Evolutionary conservation across 2,888 invertebrate genomes (phyloP).

Genomic region (Oscheius onirici): DNA sequence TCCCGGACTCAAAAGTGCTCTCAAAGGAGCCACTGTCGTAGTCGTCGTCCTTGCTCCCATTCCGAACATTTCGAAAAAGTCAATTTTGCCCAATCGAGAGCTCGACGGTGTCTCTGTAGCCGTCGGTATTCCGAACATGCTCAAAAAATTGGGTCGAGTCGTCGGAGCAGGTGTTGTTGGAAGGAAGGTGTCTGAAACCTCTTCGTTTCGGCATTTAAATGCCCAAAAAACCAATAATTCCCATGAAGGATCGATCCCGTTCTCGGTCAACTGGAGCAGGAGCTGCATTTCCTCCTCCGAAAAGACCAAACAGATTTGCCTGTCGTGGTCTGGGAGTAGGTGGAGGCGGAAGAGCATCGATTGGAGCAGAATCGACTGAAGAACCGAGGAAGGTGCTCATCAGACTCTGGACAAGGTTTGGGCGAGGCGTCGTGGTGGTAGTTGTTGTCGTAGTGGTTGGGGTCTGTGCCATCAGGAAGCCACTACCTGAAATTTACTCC

Average conservation of each 20-base stretch:
- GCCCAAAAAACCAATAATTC: conserved; percentile 19
- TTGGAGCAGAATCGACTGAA: conserved; percentile 21
- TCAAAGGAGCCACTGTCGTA: conserved; percentile 44
- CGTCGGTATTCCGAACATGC: conserved; percentile 29
- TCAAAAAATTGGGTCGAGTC: conserved; percentile 9
- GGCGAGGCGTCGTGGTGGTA: conserved; percentile 43
- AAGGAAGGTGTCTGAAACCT: conserved; percentile 14
- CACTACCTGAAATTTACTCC: conserved; percentile 19
- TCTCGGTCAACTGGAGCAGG: conserved; percentile 5
- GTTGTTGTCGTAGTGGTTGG: conserved; percentile 50
- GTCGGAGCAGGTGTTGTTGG: conserved; percentile 29
- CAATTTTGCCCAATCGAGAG: conserved; percentile 28
- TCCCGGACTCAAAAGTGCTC: conserved; percentile 39
- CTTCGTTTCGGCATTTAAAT: neutral
- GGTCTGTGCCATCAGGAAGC: conserved; percentile 17
- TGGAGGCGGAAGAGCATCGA: conserved; percentile 49
- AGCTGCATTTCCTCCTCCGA: conserved; percentile 20
- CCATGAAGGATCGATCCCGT: conserved; percentile 18
- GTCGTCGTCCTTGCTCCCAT: conserved; percentile 47
- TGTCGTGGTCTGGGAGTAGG: conserved; percentile 50
- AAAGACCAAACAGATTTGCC: conserved; percentile 22
- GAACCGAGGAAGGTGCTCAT: conserved; percentile 56
- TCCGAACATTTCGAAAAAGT: conserved; percentile 34
- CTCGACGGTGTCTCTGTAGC: conserved; percentile 14
- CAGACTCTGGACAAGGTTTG: conserved; percentile 42